Conservation (phyloP, 2,113 vertebrate species). For the Lethenteron camtschaticum region DNA sequence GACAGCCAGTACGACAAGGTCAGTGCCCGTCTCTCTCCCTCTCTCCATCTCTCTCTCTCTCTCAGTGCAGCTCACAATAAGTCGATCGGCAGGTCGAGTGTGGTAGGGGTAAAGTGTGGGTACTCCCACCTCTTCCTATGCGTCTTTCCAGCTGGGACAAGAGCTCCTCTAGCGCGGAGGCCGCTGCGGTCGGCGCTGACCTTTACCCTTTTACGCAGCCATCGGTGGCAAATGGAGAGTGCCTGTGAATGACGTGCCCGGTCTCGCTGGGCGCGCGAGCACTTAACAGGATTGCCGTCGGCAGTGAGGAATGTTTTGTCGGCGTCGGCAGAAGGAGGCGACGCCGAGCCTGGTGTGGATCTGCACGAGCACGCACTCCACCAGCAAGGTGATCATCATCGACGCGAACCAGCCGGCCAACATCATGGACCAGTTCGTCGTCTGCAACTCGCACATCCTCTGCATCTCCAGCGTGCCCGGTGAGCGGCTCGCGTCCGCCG, state of each 20-base stretch:
- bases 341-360: constrained; percentile 90
- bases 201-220: no score
- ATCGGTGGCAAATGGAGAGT: no score
- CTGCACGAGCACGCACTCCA: constrained; percentile 77
- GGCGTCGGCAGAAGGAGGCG: constrained; percentile 25
- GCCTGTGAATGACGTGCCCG: not conserved
- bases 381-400: constrained; percentile 94
- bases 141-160: no score
- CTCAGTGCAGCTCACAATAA: no score
- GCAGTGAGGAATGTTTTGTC: not conserved
- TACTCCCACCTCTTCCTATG: no score
- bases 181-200: no score
- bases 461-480: constrained; percentile 94
- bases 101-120: no score
- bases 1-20: not conserved
- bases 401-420: constrained; percentile 94
- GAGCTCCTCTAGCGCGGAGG: no score
- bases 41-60: not conserved
- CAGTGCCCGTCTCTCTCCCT: not conserved
- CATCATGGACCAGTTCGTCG: constrained; percentile 89
- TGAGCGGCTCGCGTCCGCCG: constrained; percentile 19
- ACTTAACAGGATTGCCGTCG: not conserved
- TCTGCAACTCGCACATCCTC: constrained; percentile 85
- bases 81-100: no score
- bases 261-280: not conserved